A percentile compares a stretch with the other conserved stretches of the same genome.
Evolutionary conservation across 2,113 vertebrate genomes (phyloP).

Genomic region (Castor canadensis): DNA sequence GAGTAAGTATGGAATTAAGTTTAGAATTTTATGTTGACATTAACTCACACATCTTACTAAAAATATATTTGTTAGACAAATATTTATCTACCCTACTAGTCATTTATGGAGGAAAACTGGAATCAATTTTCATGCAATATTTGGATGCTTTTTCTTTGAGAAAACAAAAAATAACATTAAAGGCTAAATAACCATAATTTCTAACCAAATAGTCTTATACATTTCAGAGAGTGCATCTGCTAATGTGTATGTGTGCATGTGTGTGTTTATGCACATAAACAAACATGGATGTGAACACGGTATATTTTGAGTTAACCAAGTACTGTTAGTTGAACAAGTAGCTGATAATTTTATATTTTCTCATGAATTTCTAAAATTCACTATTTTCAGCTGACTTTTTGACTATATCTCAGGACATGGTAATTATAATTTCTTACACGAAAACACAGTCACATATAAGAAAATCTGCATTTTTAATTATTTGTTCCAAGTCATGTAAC

Average conservation of each 20-base stretch:
- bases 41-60: background rate
- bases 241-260: background rate
- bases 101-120: background rate
- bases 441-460: background rate
- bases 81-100: background rate
- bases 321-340: too few relatives aligned
- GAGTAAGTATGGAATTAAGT: background rate
- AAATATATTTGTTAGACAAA: background rate
- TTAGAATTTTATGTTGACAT: background rate
- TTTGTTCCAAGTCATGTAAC: background rate
- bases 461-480: background rate
- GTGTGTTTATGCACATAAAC: background rate
- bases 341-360: background rate
- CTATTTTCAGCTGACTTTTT: background rate
- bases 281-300: too few relatives aligned
- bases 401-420: background rate
- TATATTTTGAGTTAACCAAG: too few relatives aligned
- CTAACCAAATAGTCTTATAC: background rate
- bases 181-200: background rate
- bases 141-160: background rate
- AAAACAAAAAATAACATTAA: background rate
- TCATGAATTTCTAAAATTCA: background rate
- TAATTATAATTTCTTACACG: background rate
- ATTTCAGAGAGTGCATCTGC: background rate
- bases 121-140: background rate